A percentile compares a stretch with the other conserved stretches of the same genome.
phyloP scores from a whole-genome alignment of 1,140 invertebrate species.

The Babylonia areolata region DNA sequence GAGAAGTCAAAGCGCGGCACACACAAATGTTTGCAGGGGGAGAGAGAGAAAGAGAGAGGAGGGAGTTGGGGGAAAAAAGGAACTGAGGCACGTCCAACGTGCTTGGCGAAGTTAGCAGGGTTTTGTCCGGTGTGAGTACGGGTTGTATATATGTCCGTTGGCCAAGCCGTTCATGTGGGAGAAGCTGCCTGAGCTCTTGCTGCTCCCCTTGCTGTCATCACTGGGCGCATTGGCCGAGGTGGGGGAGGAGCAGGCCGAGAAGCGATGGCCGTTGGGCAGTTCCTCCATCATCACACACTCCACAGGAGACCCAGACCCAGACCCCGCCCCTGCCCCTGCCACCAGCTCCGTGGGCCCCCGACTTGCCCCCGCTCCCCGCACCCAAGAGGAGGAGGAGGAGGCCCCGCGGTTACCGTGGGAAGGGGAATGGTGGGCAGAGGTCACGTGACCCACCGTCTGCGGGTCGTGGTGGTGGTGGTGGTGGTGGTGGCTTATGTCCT shows the following conservation, averaged over 20 bases:
- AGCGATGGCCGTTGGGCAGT: slow-evolving; percentile 52
- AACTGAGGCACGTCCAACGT: too few relatives aligned
- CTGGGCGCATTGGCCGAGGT: slow-evolving; percentile 66
- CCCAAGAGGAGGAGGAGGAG: slow-evolving; percentile 36
- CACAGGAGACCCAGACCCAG: slow-evolving; percentile 46
- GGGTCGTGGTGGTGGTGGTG: slow-evolving; percentile 50
- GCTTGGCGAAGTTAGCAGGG: slow-evolving; percentile 54
- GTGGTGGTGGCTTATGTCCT: slow-evolving; percentile 48
- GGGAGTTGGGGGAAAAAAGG: not conserved
- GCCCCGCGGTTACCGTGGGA: slow-evolving; percentile 35
- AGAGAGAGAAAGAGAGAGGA: not conserved
- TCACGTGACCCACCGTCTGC: slow-evolving; percentile 30
- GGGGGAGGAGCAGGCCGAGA: slow-evolving; percentile 58
- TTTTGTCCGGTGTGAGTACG: slow-evolving; percentile 52
- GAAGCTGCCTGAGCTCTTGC: slow-evolving; percentile 75
- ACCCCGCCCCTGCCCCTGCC: slow-evolving; percentile 44
- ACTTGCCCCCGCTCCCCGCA: slow-evolving; percentile 22
- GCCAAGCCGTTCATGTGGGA: slow-evolving; percentile 69
- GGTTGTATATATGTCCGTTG: slow-evolving; percentile 73
- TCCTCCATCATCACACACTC: slow-evolving; percentile 60
- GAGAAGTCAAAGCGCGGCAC: not conserved
- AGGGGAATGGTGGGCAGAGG: slow-evolving; percentile 43
- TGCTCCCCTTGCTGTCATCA: slow-evolving; percentile 75
- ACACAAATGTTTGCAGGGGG: not conserved
- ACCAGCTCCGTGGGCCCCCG: slow-evolving; percentile 33